phyloP scores from a whole-genome alignment of 2,888 invertebrate species.

The Dysmachus trigonus region DNA sequence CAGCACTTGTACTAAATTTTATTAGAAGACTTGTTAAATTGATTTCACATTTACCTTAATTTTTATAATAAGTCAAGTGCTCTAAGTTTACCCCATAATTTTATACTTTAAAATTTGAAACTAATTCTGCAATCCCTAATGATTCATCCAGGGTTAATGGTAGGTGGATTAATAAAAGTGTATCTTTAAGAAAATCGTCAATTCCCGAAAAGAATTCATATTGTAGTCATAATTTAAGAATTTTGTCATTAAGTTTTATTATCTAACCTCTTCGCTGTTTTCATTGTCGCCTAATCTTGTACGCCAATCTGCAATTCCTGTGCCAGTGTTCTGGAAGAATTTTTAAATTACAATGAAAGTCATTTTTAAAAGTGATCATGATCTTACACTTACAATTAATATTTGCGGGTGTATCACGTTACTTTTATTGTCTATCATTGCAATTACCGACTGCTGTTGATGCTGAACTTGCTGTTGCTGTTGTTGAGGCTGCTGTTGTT shows the following conservation, averaged over 20 bases:
- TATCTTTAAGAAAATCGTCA: not conserved
- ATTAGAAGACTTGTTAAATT: too few species aligned
- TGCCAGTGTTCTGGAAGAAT: slow-evolving; percentile 29
- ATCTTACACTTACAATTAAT: slow-evolving; percentile 51
- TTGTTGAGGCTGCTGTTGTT: slow-evolving; percentile 53
- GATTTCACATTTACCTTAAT: too few species aligned
- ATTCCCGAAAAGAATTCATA: not conserved
- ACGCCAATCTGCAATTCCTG: slow-evolving; percentile 48
- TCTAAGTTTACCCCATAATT: too few species aligned
- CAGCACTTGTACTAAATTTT: too few species aligned
- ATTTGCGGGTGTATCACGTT: slow-evolving; percentile 63
- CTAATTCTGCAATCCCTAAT: not conserved
- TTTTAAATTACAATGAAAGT: not conserved
- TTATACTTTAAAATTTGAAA: too few species aligned
- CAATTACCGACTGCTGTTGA: slow-evolving; percentile 63
- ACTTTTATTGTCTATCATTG: slow-evolving; percentile 55
- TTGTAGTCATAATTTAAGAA: not conserved
- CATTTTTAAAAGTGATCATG: not conserved
- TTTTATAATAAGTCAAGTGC: too few species aligned
- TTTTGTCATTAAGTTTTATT: not conserved
- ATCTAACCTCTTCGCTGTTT: slow-evolving; percentile 49
- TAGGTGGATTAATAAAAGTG: not conserved
- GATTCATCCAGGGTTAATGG: not conserved
- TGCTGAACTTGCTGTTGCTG: slow-evolving; percentile 60
- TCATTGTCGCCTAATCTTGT: slow-evolving; percentile 48